phyloP scores from a whole-genome alignment of 2,113 vertebrate species.

The Forbesichthys papilliferus region DNA sequence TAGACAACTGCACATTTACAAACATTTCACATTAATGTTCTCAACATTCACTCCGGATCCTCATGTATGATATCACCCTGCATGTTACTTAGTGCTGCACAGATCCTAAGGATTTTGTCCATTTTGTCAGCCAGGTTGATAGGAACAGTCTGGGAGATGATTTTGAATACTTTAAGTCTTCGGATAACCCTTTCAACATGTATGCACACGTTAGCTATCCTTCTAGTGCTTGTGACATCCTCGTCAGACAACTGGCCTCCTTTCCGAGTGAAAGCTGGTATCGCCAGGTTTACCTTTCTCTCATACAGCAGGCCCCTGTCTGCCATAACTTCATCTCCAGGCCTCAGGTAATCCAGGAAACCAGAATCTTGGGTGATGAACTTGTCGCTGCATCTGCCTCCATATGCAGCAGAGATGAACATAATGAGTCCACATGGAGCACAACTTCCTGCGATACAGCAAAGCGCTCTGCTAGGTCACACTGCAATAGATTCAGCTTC shows the following conservation, averaged over 20 bases:
- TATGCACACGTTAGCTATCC: constrained; percentile 26
- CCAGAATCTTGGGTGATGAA: constrained; percentile 20
- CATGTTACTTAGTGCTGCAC: too few species aligned
- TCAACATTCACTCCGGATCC: too few species aligned
- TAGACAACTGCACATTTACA: too few species aligned
- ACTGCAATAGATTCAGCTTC: background rate
- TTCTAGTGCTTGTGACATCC: constrained; percentile 20
- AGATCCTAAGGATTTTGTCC: too few species aligned
- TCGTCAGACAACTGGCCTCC: constrained; percentile 8
- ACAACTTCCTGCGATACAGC: background rate
- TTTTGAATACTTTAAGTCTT: constrained; percentile 20
- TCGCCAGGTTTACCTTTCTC: constrained; percentile 16
- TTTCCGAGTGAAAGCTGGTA: constrained; percentile 21
- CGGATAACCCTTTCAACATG: constrained; percentile 19
- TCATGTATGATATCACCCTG: too few species aligned
- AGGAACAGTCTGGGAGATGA: constrained; percentile 1
- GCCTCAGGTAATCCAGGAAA: constrained; percentile 15
- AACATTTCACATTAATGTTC: too few species aligned
- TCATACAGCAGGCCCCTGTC: constrained; percentile 19
- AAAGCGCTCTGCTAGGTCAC: constrained; percentile 1
- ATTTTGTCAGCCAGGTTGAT: too few species aligned
- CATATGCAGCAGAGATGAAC: constrained; percentile 21
- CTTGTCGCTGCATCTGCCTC: constrained; percentile 21
- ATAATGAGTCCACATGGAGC: constrained; percentile 18
- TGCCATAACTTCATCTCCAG: constrained; percentile 27